Conservation (phyloP, 1,140 invertebrate species). For the Amyelois transitella region DNA sequence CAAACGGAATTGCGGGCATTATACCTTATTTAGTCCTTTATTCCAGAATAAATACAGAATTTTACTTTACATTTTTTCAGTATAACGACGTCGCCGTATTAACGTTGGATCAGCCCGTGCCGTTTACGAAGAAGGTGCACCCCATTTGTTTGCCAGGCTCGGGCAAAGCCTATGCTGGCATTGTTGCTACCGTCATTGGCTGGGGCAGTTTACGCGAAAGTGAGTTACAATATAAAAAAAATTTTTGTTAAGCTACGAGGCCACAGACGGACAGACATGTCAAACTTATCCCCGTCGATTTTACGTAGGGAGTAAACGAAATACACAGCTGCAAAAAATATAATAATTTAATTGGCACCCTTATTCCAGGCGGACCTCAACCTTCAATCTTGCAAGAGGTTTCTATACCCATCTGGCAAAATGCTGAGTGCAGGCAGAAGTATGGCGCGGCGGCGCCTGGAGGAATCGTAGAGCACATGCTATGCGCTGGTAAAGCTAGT, state of each 20-base stretch:
- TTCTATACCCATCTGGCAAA: slow-evolving; percentile 88
- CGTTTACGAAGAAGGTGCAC: slow-evolving; percentile 83
- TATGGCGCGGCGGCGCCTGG: slow-evolving; percentile 91
- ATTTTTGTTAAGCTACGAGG: too few relatives aligned
- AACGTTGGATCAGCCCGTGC: slow-evolving; percentile 85
- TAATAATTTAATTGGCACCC: not conserved
- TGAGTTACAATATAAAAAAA: slow-evolving; percentile 56
- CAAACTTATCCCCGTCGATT: too few relatives aligned
- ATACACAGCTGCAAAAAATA: too few relatives aligned
- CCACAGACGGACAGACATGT: not conserved
- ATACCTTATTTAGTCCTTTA: too few relatives aligned
- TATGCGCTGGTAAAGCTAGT: slow-evolving; percentile 87
- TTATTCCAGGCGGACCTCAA: slow-evolving; percentile 82
- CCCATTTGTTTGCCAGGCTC: slow-evolving; percentile 87
- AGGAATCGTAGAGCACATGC: slow-evolving; percentile 89
- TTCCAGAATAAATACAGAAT: too few relatives aligned
- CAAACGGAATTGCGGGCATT: too few relatives aligned
- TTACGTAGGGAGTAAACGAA: too few relatives aligned
- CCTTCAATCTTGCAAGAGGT: slow-evolving; percentile 88
- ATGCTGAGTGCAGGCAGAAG: slow-evolving; percentile 84
- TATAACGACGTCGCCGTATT: slow-evolving; percentile 92
- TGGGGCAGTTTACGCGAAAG: slow-evolving; percentile 89
- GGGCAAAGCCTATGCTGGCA: slow-evolving; percentile 77
- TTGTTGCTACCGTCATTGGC: slow-evolving; percentile 86
- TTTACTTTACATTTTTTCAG: slow-evolving; percentile 56